Evolutionary conservation across 2,888 invertebrate genomes (phyloP), one percentile per base, ranked within the genome.

Genomic region (Agonopterix alstromeriana): DNA sequence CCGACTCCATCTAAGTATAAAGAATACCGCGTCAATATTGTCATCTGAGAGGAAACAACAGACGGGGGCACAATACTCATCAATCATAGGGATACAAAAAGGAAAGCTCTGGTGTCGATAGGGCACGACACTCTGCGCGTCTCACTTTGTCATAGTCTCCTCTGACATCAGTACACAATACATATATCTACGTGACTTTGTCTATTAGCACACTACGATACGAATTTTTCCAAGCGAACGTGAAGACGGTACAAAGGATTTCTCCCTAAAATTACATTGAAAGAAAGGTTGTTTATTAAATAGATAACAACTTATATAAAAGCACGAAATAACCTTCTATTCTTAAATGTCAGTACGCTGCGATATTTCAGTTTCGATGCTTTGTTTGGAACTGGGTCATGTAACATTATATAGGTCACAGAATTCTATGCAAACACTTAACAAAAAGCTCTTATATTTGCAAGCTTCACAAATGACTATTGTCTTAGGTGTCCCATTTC

Each of bases 31-130:
- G 67, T 70, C 74, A 72, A 74, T 67, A 67, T 64, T 70, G 71
- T 67, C 70, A 70, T 63, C 64, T 57, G 63, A 65, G 62, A 50
- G 57, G 64, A 61, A 61, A 60, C 68, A 67, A 53, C 36, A 43
- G 57, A 54, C 52, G 63, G 55, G 53, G 62, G 61, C 65, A 56
- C 63, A 65, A 63, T 60, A 63, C 59, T 69, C 75, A 85, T 84
- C 84, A 81, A 85, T 85, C 80, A 76, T 69, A 52, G 50, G 54
- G 60, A 69, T 70, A 80, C 77, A 82, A 82, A 84, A 82, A 82
- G 70, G 69, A 67, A 70, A 67, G 61, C 63, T 50, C 53, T 55
- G 65, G 63, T 62, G 70, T 67, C 70, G 76, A 81, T 78, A 78
- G 75, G 69, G 74, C 76, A 73, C 71, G 73, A 63, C 68, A 65